A percentile compares a stretch with the other conserved stretches of the same genome.
Conservation (phyloP, 2,113 vertebrate genomes). For the Chloebia gouldiae region DNA sequence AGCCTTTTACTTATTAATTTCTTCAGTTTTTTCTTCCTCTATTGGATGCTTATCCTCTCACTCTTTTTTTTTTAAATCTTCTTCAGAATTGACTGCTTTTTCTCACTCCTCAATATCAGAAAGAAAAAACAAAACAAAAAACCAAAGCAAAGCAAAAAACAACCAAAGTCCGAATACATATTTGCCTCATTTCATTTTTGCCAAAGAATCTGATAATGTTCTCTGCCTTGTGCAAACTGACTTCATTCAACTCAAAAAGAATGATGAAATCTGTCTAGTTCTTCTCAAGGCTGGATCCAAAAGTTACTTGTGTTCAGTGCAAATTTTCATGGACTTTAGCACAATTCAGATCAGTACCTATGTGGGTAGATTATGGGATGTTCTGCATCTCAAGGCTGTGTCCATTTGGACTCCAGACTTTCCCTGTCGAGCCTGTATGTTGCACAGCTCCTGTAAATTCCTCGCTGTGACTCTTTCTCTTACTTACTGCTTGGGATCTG, state of each 20-base stretch:
- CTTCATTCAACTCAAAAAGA: background rate
- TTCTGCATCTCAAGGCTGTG: background rate
- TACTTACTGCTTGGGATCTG: background rate
- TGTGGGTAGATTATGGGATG: background rate
- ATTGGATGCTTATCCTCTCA: background rate
- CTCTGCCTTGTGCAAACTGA: background rate
- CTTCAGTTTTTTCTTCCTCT: background rate
- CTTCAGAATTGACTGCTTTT: background rate
- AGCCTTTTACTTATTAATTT: conserved; percentile 59
- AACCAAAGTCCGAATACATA: background rate
- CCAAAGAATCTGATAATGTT: background rate
- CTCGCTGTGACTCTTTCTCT: background rate
- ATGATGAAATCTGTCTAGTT: background rate
- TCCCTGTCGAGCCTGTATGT: background rate
- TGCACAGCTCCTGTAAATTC: background rate
- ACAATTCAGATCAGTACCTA: background rate
- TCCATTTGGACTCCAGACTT: background rate
- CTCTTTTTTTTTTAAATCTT: background rate
- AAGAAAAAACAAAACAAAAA: background rate
- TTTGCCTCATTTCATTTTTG: background rate
- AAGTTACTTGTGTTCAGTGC: background rate
- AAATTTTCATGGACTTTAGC: background rate
- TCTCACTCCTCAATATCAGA: background rate
- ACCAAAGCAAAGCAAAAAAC: background rate
- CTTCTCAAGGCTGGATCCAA: background rate